Evolutionary conservation across 2,113 vertebrate species (phyloP), one percentile per base, ranked within the genome.

Genomic region (Trachemys scripta): DNA sequence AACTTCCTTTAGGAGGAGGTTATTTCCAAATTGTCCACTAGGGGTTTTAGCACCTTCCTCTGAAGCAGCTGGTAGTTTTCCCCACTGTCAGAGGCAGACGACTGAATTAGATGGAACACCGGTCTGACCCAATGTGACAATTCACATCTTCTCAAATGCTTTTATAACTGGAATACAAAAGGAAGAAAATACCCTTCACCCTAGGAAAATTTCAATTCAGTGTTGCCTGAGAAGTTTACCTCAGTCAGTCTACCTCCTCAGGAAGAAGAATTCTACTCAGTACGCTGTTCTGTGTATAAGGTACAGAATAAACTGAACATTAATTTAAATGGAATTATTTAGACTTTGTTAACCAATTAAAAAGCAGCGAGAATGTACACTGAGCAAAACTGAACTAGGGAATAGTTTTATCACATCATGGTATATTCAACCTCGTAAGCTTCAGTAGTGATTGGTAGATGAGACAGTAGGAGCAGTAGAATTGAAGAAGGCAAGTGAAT

Each of bases 281-380:
- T 56, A 27, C 22, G 29, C 24, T 54, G 14, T 17, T 42, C 45
- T 3, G 6, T 69, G 27, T 38, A 19, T 83, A 2, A 87, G 86
- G 19, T 20, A 14, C 42, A 78, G 20, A 78, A 42, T 69, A 25
- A 76, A 76, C 20, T 14, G 38, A 78, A 45, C 42, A 47, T 2
- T 6, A 31, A 51, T 54, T 49, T 54, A 95, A 96, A 87, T 2
- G 2, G 10, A 92, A 57, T 87, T 93, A 38, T 90, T 83, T 94
- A 95, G 9, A 27, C 9, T 10, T 65, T 17, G 84, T 87, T 87
- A 65, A 29, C 80, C 14, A 93, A 54, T 83, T 42, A 49, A 82
- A 29, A 56, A 75, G 75, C 59, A 80, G 53, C 16, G 42, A 59
- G 75, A 27, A 88, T 90, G 10, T 87, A 72, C 81, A 83, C 12